Evolutionary conservation across 2,797 vertebrate genomes (phyloP), one percentile per base, ranked within the genome.

Genomic region (Pseudomugil tenellus): DNA sequence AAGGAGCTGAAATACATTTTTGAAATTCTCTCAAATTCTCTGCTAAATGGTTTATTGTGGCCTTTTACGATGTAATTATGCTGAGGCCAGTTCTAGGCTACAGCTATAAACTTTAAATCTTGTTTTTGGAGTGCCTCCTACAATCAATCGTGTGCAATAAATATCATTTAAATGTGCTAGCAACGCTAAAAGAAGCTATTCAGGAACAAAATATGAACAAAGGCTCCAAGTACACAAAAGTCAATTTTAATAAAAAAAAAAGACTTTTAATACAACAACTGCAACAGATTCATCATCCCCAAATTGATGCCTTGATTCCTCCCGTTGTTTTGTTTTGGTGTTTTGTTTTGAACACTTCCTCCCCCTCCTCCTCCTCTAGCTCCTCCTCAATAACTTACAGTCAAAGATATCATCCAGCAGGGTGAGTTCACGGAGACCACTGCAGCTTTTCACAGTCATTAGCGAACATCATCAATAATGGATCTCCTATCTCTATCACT

Each of bases 401-500:
- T 77, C 72, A 57, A 79, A 87, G 55, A 79, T 78, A 84, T 84
- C 79, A 84, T 88, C 86, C 82, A 77, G 68, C 79, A 77, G 79
- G 63, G 77, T 55, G 67, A 60, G 64, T 81, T 88, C 78, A 76
- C 4, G 43, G 70, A 70, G 79, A 78, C 81, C 85, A 76, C 86
- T 90, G 89, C 83, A 92, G 90, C 88, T 87, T 87, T 94, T 86
- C 75, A 84, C 67, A 83, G 87, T 92, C 92, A 93, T 95, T 94
- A 94, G 88, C 71, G 68, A 90, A 60, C 89, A 92, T 92, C 92
- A 93, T 95, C 92, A 95, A 95, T 95, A 93, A 95, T 95, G 93
- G 73, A 95, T 94, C 84, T 77, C 79, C 68, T 70, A 52, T 80
- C 78, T 85, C 87, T 81, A 87, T 93, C 92, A 65, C 76, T 88